Base-by-base conservation (phyloP, 2,888 invertebrate species). In the Theretra japonica region DNA sequence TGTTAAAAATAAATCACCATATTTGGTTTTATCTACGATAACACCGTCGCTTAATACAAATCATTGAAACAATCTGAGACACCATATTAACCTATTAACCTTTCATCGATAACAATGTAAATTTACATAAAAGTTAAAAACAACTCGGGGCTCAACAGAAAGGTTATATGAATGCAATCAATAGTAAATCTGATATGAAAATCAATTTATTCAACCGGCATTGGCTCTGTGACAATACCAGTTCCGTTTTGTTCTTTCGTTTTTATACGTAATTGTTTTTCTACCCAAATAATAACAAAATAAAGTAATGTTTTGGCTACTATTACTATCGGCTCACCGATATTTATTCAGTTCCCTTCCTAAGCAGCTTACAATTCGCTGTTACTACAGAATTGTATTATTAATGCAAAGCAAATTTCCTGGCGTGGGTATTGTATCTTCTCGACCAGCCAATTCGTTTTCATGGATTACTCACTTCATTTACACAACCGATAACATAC, bases 321-420 rank as follows among this genome's bases (percentile, higher is more conserved):
- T 53, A 69, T 69, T 81, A 87, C 85, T 88, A 89, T 89, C 86
- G 77, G 79, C 77, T 82, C 80, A 82, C 79, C 79, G 81, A 87
- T 88, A 89, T 90, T 90, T 90, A 93, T 91, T 91, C 92, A 93
- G 92, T 83, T 86, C 83, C 88, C 85, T 84, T 82, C 80, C 84
- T 92, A 92, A 93, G 92, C 82, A 91, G 93, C 93, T 94, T 93
- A 94, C 87, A 87, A 89, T 91, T 89, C 80, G 87, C 91, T 86
- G 82, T 82, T 83, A 85, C 88, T 84, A 89, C 89, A 85, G 86
- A 88, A 90, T 88, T 88, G 88, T 89, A 89, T 91, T 93, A 91
- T 90, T 93, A 93, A 93, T 93, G 92, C 90, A 91, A 84, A 86
- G 80, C 79, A 82, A 86, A 90, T 88, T 90, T 89, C 85, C 85